Evolutionary conservation across 1,140 invertebrate genomes (phyloP).

Genomic region (Philotrypesis tridentata): DNA sequence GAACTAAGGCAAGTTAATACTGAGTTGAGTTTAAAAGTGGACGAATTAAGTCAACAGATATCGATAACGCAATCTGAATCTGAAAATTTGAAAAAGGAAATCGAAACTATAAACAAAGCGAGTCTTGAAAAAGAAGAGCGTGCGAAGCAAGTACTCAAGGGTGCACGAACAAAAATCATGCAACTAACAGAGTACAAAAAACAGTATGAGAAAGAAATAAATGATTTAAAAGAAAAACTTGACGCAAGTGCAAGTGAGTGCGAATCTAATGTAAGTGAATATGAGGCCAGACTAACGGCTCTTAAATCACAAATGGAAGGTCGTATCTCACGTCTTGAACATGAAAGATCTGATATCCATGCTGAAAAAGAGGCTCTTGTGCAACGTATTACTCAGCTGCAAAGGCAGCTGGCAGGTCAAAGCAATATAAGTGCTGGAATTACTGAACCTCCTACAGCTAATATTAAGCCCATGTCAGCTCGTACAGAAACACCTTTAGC

Average conservation of each 20-base stretch:
- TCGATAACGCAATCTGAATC: constrained; percentile 76
- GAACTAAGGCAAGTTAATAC: constrained; percentile 71
- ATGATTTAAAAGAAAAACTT: constrained; percentile 77
- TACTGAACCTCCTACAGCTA: constrained; percentile 88
- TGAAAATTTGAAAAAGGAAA: constrained; percentile 81
- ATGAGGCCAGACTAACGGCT: constrained; percentile 76
- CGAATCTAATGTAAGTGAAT: constrained; percentile 68
- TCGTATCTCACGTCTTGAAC: constrained; percentile 81
- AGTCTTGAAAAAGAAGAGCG: constrained; percentile 82
- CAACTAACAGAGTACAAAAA: constrained; percentile 81
- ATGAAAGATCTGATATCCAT: constrained; percentile 83
- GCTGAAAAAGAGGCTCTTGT: constrained; percentile 81
- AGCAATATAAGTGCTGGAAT: constrained; percentile 79
- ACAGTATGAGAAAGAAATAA: constrained; percentile 75
- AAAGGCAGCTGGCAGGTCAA: constrained; percentile 83
- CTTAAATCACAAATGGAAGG: constrained; percentile 84
- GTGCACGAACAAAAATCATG: constrained; percentile 82
- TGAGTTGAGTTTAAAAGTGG: constrained; percentile 72
- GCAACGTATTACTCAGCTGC: constrained; percentile 83
- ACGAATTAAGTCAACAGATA: constrained; percentile 79
- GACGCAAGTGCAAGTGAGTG: constrained; percentile 61
- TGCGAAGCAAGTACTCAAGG: constrained; percentile 82
- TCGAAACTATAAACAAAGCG: constrained; percentile 79
- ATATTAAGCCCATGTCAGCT: constrained; percentile 95
- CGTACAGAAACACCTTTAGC: constrained; percentile 87